Base-by-base conservation (phyloP, 2,888 invertebrate species). In the Hemicrepidius hirtus region DNA sequence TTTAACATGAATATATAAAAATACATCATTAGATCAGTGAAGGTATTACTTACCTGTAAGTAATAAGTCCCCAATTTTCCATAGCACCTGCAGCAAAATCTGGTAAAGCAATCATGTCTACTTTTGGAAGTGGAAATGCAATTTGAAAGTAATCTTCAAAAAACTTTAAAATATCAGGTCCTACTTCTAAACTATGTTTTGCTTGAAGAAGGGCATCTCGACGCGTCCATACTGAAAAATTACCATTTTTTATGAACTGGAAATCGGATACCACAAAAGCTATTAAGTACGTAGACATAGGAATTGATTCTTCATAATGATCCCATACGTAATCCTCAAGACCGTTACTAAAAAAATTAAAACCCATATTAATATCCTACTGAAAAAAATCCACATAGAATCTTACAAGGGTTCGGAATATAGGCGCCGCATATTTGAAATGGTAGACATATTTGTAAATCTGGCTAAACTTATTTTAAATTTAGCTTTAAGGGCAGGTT, bases 41-140 rank as follows among this genome's bases (percentile, higher is more conserved):
- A 2, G 37, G 12, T 16, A 63, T 57, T 3, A 77, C 81, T 79
- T 81, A 92, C 92, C 92, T 90, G 85, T 92, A 95, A 0, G 93
- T 93, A 9, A 95, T 91, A 18, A 95, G 84, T 0, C 95, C 95
- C 94, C 95, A 95, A 83, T 95, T 95, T 84, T 95, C 97, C 96
- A 97, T 97, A 0, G 96, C 97, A 0, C 95, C 95, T 1, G 95
- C 94, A 64, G 92, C 91, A 83, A 97, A 97, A 84, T 97, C 97
- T 0, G 97, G 97, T 70, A 97, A 87, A 0, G 96, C 97, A n/a
- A 96, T 93, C 95, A 97, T 95, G 83, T 97, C 97, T 74, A 95
- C 91, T 86, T 97, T 97, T 0, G 93, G 91, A 63, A 97, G 82
- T 0, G 94, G 94, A 82, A 94, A 97, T 20, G 91, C 87, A 40